phyloP scores from a whole-genome alignment of 2,113 vertebrate species.

The Tichodroma muraria region DNA sequence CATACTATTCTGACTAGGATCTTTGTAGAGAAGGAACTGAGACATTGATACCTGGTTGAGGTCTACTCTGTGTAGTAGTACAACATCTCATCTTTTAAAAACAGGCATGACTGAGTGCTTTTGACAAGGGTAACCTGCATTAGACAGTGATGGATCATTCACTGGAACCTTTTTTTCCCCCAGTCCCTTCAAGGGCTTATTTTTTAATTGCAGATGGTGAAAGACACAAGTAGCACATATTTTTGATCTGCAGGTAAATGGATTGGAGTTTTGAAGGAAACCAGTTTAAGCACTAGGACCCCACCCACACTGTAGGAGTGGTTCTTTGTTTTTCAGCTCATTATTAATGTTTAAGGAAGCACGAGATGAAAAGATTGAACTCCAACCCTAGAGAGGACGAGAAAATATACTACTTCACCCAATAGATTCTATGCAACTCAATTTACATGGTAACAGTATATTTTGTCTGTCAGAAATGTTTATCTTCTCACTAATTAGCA shows the following conservation, averaged over 20 bases:
- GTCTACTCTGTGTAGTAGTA: not conserved
- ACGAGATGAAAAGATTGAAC: not conserved
- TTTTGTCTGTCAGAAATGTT: not conserved
- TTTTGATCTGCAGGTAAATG: not conserved
- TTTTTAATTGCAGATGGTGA: not conserved
- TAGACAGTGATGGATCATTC: not conserved
- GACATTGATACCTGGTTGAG: not conserved
- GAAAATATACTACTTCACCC: not conserved
- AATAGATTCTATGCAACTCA: not conserved
- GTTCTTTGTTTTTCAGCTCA: not conserved
- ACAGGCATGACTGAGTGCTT: not conserved
- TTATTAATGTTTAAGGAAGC: not conserved
- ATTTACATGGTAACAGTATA: not conserved
- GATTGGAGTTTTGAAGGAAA: not conserved
- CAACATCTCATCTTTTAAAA: not conserved
- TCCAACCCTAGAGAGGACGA: not conserved
- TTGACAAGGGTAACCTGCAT: not conserved
- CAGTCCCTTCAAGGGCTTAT: not conserved
- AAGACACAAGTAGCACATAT: not conserved
- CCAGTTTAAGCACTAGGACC: not conserved
- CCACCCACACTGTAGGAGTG: not conserved
- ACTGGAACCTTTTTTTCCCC: not conserved
- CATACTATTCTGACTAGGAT: not conserved
- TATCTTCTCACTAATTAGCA: not conserved
- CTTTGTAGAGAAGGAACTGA: not conserved